These are phyloP conservation scores for Eupsilia transversa DNA, from an alignment of 2,888 invertebrate genomes.

Conservation along the genomic window DNA sequence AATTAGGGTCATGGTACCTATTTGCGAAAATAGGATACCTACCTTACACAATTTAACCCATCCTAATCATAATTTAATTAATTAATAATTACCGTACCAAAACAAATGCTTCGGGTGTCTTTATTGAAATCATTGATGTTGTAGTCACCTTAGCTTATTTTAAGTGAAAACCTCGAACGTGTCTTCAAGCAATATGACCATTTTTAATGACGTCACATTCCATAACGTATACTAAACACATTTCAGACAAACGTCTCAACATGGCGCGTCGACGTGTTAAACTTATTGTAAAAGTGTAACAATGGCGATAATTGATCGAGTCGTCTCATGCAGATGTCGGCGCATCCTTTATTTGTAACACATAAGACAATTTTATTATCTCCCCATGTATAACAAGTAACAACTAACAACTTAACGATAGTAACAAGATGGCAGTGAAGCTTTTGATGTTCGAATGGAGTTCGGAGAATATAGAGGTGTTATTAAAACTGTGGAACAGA, in stretches of 20 bases:
- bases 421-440: conserved; percentile 79
- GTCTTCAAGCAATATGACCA: not conserved
- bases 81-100: not conserved
- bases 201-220: conserved; percentile 34
- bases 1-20: not conserved
- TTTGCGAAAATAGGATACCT: not conserved
- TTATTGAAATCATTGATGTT: too few species aligned
- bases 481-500: conserved; percentile 42
- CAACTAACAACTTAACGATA: conserved; percentile 50
- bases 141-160: not conserved
- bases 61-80: not conserved
- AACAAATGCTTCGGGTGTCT: not conserved
- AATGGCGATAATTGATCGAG: conserved; percentile 88
- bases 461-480: conserved; percentile 47
- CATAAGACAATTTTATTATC: conserved; percentile 75
- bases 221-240: conserved; percentile 48
- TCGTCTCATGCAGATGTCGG: conserved; percentile 84
- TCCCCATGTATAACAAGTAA: conserved; percentile 73
- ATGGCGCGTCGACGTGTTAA: conserved; percentile 82
- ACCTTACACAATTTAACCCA: not conserved
- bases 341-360: conserved; percentile 77
- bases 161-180: not conserved
- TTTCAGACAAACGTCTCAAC: conserved; percentile 75
- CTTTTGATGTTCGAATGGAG: conserved; percentile 76
- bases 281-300: conserved; percentile 81